Evolutionary conservation across 2,888 invertebrate genomes (phyloP).

Genomic region (Neria commutata): DNA sequence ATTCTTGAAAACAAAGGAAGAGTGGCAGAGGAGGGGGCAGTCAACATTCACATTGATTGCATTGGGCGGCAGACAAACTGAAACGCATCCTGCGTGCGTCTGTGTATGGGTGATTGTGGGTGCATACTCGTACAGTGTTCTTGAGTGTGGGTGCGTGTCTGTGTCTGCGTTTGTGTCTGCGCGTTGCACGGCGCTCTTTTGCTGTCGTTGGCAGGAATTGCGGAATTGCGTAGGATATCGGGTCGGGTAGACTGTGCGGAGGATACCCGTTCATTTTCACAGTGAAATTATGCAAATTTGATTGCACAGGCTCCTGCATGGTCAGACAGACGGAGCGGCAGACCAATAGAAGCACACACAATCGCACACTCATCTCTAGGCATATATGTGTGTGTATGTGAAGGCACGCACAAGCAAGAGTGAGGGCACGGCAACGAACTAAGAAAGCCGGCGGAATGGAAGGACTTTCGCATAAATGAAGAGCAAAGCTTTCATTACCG

Average conservation of each 20-base stretch:
- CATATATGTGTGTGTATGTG: no score
- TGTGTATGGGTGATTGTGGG: no score
- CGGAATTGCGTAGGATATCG: conserved; percentile 2
- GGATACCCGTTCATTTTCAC: conserved; percentile 30
- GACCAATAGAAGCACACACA: conserved; percentile 12
- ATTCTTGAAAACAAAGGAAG: no score
- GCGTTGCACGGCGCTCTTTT: not conserved
- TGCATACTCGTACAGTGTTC: no score
- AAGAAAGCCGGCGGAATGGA: not conserved
- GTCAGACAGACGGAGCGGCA: conserved; percentile 10
- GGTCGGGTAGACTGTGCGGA: not conserved
- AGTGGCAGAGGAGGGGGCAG: no score
- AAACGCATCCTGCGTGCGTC: no score
- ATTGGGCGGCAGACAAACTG: no score
- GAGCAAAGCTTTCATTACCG: conserved; percentile 59
- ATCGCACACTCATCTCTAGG: no score
- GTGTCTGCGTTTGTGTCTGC: not conserved
- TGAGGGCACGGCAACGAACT: not conserved
- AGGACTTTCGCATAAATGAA: conserved; percentile 43
- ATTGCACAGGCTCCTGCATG: conserved; percentile 9
- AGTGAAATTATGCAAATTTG: conserved; percentile 61
- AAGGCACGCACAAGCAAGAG: conserved; percentile 19
- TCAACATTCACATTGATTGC: no score
- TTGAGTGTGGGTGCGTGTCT: not conserved
- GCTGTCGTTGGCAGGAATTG: not conserved